Conservation (phyloP, 2,888 invertebrate genomes). For the Cordilura impudica region DNA sequence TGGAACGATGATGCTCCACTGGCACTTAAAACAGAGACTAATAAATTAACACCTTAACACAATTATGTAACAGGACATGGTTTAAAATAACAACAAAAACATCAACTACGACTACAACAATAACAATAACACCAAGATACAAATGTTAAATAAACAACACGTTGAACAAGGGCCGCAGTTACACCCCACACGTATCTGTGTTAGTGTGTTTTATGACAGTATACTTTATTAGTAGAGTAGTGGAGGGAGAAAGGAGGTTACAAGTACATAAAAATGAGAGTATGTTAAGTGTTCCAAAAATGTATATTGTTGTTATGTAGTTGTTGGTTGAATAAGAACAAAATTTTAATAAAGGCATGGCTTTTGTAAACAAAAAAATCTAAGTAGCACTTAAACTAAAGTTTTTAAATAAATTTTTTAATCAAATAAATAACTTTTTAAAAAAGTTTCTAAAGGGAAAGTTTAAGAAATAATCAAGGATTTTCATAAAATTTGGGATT, state of each 20-base stretch:
- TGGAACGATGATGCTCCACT: background rate
- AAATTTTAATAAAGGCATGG: background rate
- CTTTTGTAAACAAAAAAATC: too few relatives aligned
- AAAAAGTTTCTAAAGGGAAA: too few relatives aligned
- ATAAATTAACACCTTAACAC: conserved; percentile 62
- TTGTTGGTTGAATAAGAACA: background rate
- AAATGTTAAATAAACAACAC: background rate
- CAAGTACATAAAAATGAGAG: background rate
- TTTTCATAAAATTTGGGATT: too few relatives aligned
- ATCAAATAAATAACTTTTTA: too few relatives aligned
- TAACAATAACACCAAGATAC: conserved; percentile 1
- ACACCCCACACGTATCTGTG: background rate
- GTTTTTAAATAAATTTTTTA: too few relatives aligned
- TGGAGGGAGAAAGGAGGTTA: background rate
- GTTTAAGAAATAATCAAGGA: too few relatives aligned
- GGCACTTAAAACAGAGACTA: conserved; percentile 51
- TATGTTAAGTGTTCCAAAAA: background rate
- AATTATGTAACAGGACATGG: conserved; percentile 51
- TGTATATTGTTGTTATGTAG: too few relatives aligned
- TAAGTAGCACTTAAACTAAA: too few relatives aligned
- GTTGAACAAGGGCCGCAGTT: background rate
- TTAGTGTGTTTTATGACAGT: too few relatives aligned
- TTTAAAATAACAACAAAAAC: conserved; percentile 11
- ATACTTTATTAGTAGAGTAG: background rate
- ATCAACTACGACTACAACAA: background rate